Conservation (phyloP, 1,140 invertebrate genomes). For the Chionoecetes opilio region DNA sequence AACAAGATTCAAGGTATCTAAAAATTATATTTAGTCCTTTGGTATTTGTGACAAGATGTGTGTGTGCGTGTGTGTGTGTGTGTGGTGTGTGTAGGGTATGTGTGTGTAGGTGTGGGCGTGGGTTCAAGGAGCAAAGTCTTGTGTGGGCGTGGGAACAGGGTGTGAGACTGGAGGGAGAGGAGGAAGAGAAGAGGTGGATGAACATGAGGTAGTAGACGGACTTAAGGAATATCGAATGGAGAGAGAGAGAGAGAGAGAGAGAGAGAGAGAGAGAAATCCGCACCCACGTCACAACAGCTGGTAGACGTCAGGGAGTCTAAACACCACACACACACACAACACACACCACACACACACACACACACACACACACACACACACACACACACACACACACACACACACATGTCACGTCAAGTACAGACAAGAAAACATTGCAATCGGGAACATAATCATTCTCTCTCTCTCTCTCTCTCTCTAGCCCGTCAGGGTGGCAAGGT, state of each 20-base stretch:
- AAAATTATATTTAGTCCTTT: neutral
- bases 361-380: neutral
- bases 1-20: no score
- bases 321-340: no score
- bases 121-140: neutral
- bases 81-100: neutral
- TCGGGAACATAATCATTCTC: neutral
- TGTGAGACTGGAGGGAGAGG: neutral
- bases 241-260: no score
- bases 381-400: slow-evolving; percentile 55
- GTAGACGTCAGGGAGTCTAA: no score
- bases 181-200: no score
- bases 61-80: neutral
- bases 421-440: neutral
- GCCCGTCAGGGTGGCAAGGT: no score
- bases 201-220: no score
- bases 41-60: neutral
- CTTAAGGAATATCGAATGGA: no score
- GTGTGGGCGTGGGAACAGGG: neutral
- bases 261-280: no score
- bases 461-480: neutral
- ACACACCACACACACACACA: no score
- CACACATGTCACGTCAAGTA: neutral
- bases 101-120: neutral
- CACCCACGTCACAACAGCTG: no score